phyloP scores from a whole-genome alignment of 2,113 vertebrate species.

The Zonotrichia leucophrys region DNA sequence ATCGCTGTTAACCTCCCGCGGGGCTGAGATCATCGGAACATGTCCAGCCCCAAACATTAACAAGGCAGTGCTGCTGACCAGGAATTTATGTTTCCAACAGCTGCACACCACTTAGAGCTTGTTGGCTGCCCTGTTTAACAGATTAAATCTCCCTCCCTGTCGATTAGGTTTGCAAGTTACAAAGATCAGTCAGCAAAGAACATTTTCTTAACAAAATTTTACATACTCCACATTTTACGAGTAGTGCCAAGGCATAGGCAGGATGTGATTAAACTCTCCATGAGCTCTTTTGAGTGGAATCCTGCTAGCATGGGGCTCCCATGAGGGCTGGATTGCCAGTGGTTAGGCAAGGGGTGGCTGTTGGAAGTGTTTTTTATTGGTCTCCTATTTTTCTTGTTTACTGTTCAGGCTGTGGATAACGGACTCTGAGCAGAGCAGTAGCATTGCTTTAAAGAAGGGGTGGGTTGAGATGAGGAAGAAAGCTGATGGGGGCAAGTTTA shows the following conservation, averaged over 20 bases:
- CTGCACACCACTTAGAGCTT: neutral
- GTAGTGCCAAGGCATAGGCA: neutral
- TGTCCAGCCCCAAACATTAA: neutral
- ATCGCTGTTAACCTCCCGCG: neutral
- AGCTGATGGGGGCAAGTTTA: neutral
- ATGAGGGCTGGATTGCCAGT: neutral
- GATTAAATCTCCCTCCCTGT: neutral
- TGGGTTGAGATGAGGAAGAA: neutral
- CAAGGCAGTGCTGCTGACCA: too few relatives aligned
- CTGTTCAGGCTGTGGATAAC: neutral
- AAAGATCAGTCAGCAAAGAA: neutral
- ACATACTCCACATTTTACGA: neutral
- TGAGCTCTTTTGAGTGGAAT: neutral
- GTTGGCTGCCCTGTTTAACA: neutral
- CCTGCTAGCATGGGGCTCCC: neutral
- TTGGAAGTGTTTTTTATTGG: neutral
- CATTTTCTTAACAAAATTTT: neutral
- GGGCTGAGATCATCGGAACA: rapidly evolving
- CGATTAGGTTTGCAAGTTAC: neutral
- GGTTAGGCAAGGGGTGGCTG: neutral
- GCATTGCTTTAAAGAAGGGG: neutral
- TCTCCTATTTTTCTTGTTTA: neutral
- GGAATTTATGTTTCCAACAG: neutral
- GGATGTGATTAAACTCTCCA: neutral
- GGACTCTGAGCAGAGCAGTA: neutral